These are phyloP conservation scores for Ecdyonurus torrentis DNA, from an alignment of 2,888 invertebrate genomes.

Conservation along the genomic window DNA sequence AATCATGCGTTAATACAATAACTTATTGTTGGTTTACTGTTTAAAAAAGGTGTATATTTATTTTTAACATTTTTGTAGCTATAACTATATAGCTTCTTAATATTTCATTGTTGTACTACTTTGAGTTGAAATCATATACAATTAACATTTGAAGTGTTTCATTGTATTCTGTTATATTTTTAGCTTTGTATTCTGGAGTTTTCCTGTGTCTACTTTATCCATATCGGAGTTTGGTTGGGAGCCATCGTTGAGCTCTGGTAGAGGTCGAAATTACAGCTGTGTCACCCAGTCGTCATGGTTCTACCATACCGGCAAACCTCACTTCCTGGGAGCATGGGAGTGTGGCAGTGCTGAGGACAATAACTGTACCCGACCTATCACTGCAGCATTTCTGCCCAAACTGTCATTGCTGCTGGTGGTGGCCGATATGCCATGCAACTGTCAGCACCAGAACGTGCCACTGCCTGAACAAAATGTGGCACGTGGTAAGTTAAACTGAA, in stretches of 20 bases:
- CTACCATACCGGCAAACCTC: constrained; percentile 8
- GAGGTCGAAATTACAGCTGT: constrained; percentile 9
- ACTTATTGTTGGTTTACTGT: too few species aligned
- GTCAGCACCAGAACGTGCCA: not conserved
- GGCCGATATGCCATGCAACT: constrained; percentile 10
- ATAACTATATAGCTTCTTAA: too few species aligned
- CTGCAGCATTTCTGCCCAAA: constrained; percentile 10
- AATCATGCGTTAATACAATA: too few species aligned
- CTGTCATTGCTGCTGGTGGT: constrained; percentile 11
- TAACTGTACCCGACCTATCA: constrained; percentile 9
- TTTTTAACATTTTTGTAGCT: too few species aligned
- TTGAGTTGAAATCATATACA: too few species aligned
- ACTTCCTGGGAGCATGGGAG: constrained; percentile 5
- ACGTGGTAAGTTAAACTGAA: not conserved
- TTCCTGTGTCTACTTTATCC: not conserved
- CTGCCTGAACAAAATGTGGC: not conserved
- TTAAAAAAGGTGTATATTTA: too few species aligned
- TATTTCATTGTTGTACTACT: too few species aligned
- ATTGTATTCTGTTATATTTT: constrained; percentile 1
- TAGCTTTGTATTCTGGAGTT: constrained; percentile 7
- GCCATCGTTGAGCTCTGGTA: not conserved
- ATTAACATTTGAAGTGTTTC: not conserved
- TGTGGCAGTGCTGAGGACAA: constrained; percentile 4
- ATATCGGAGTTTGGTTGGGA: constrained; percentile 9
- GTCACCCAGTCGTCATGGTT: constrained; percentile 11